phyloP scores from a whole-genome alignment of 2,888 invertebrate genomes.

The Allolobophora icterica region DNA sequence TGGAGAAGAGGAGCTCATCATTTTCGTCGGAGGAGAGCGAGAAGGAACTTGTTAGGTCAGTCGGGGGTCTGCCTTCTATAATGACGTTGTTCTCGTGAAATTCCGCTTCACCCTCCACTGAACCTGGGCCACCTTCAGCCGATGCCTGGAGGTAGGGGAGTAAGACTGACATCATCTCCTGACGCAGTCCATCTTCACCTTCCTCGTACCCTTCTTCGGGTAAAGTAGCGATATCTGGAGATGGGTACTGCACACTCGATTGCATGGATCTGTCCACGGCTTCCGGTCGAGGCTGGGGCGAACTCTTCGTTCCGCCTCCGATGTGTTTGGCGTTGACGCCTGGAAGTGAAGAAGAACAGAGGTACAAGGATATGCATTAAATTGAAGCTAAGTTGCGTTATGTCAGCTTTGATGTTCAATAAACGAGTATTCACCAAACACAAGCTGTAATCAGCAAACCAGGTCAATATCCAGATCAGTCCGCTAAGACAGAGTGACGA shows the following conservation, averaged over 20 bases:
- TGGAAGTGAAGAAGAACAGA: neutral
- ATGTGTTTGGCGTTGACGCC: neutral
- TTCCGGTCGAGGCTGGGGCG: too few relatives aligned
- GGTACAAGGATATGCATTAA: too few relatives aligned
- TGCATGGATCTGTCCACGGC: neutral
- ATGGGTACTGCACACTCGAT: neutral
- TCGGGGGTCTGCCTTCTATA: neutral
- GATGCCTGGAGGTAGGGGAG: neutral
- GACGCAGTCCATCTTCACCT: neutral
- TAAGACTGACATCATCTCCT: neutral
- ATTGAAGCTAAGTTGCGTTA: too few relatives aligned
- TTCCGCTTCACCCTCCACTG: neutral
- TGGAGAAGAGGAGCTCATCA: neutral
- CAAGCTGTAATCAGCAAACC: too few relatives aligned
- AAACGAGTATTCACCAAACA: too few relatives aligned
- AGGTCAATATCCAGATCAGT: too few relatives aligned
- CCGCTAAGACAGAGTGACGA: too few relatives aligned
- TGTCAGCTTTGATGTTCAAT: too few relatives aligned
- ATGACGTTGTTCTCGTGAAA: conserved; percentile 17
- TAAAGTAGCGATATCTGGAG: neutral
- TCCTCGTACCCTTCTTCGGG: neutral
- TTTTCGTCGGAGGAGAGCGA: neutral
- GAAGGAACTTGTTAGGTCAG: neutral
- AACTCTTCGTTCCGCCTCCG: neutral
- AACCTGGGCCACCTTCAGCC: neutral